Percentiles rank a stretch among this genome's conserved stretches.
These are phyloP conservation scores for Mungos mungo DNA, from an alignment of 2,113 vertebrate species.

Conservation along the genomic window DNA sequence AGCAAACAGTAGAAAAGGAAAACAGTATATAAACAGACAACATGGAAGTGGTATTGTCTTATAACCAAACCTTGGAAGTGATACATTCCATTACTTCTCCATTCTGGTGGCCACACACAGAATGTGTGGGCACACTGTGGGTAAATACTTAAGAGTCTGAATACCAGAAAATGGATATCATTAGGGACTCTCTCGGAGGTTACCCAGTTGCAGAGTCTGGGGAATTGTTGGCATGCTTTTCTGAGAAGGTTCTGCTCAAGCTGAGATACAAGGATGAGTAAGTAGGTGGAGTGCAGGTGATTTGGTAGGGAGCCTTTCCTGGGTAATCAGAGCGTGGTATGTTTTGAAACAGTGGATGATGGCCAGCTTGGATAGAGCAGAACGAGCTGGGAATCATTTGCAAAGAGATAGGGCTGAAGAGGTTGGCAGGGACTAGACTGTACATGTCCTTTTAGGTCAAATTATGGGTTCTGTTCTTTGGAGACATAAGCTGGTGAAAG, in stretches of 20 bases:
- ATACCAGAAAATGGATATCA: not conserved
- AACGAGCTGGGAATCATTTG: not conserved
- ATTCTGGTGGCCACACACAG: not conserved
- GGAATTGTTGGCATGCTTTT: not conserved
- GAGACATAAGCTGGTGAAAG: not conserved
- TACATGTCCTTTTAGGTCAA: not conserved
- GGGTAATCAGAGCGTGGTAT: not conserved
- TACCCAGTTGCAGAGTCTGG: not conserved
- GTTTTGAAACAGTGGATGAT: not conserved
- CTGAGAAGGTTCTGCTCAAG: not conserved
- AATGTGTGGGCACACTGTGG: not conserved
- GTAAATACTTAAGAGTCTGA: not conserved
- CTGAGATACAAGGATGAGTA: not conserved
- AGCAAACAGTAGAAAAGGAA: not conserved
- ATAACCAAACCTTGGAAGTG: not conserved
- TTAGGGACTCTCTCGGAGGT: not conserved
- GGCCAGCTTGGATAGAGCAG: not conserved
- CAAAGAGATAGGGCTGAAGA: not conserved
- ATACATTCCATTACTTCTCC: not conserved
- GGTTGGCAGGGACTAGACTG: not conserved
- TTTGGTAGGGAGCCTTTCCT: not conserved
- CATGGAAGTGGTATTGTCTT: not conserved
- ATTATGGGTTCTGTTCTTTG: constrained; percentile 14
- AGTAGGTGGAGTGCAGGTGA: not conserved
- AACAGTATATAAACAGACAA: not conserved